Evolutionary conservation across 2,797 vertebrate genomes (phyloP).

Genomic region (Mionectes olivaceus): DNA sequence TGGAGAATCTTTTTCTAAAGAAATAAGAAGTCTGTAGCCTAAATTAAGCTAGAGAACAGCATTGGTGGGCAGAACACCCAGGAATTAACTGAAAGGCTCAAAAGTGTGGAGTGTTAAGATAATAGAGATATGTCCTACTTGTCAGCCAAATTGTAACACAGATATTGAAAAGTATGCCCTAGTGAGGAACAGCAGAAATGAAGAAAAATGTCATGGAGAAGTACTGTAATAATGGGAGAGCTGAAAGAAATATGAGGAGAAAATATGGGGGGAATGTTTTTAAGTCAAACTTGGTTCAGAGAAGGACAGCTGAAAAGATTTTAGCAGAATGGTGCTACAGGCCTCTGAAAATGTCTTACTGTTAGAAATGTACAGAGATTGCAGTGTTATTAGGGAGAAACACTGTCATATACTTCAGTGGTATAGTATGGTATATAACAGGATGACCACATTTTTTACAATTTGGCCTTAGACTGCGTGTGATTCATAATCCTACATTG

Average conservation of each 20-base stretch:
- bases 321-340: not conserved
- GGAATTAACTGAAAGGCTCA: not conserved
- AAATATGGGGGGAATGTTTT: not conserved
- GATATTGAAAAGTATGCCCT: not conserved
- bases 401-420: not conserved
- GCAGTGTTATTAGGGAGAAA: not conserved
- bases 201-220: not conserved
- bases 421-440: not conserved
- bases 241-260: not conserved
- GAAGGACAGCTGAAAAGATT: not conserved
- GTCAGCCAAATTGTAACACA: not conserved
- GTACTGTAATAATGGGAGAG: not conserved
- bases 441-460: not conserved
- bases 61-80: not conserved
- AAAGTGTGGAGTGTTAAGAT: not conserved
- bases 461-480: not conserved
- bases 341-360: not conserved
- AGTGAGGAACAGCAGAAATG: not conserved
- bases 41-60: not conserved
- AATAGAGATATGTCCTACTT: not conserved
- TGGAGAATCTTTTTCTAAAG: not conserved
- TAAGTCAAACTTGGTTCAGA: conserved; percentile 4
- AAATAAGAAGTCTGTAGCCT: not conserved
- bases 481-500: not conserved
- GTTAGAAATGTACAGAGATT: not conserved